A percentile compares a stretch with the other conserved stretches of the same genome.
Evolutionary conservation across 2,113 vertebrate species (phyloP).

Genomic region (Pterocles orientalis): DNA sequence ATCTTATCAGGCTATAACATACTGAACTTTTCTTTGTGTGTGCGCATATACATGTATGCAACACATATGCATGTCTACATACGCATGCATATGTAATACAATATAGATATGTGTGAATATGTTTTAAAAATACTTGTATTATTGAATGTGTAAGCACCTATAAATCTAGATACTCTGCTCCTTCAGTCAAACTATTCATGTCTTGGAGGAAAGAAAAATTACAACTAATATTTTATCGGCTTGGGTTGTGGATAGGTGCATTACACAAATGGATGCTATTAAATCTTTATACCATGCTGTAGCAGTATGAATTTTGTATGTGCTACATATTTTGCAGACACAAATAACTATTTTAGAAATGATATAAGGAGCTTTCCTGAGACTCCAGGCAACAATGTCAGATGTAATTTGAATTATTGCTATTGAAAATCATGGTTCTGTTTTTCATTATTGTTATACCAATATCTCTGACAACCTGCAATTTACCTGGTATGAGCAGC

Average conservation of each 20-base stretch:
- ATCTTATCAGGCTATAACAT: not conserved
- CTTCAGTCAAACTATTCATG: not conserved
- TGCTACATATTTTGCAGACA: slow-evolving; percentile 42
- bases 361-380: slow-evolving; percentile 3
- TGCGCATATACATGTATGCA: not conserved
- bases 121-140: not conserved
- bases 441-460: slow-evolving; percentile 51
- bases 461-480: not conserved
- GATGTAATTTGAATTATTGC: slow-evolving; percentile 64
- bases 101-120: not conserved
- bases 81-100: not conserved
- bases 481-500: slow-evolving; percentile 49
- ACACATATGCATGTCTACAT: not conserved
- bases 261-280: slow-evolving; percentile 38
- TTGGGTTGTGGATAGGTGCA: not conserved
- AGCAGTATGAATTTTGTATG: slow-evolving; percentile 30
- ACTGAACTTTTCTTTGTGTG: not conserved
- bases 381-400: slow-evolving; percentile 41
- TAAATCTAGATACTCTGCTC: not conserved
- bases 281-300: slow-evolving; percentile 3
- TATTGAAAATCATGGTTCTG: slow-evolving; percentile 48
- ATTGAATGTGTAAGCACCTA: not conserved
- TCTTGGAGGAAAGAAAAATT: slow-evolving; percentile 2
- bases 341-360: slow-evolving; percentile 48
- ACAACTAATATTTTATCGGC: slow-evolving; percentile 20